Evolutionary conservation across 2,113 vertebrate genomes (phyloP), one percentile per base, ranked within the genome.

Genomic region (Laticauda laticaudata): DNA sequence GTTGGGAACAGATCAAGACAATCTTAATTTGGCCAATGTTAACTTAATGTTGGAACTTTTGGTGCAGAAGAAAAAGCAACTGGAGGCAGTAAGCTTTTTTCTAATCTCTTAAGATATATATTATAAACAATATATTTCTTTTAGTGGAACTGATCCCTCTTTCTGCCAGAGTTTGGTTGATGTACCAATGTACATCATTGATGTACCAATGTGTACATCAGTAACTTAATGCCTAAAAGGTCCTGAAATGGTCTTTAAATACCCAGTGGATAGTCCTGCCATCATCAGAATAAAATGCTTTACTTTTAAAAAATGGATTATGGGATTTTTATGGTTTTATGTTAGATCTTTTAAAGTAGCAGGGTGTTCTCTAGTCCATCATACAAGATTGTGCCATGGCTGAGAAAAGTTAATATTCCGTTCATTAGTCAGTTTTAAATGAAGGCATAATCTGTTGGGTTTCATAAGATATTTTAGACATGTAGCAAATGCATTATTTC

Each of bases 51-150:
- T 99, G 96, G 99, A 99, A 95, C 97, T 99, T 54, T 97, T 99
- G 94, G 98, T 99, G 48, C 99, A 99, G 96, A 99, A 99, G 97
- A 99, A 99, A 96, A 99, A 99, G 95, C 99, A 99, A 94, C 97
- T 99, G 94, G 99, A 99, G 97, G 99, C 99, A 92, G 99, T 99
- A 97, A 98, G 99, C 96, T 92, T 88, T 92, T 51, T 53, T 29
- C 5, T 94, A 81, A 20, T 81, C 18, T 6, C 94, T 94, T 90
- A 92, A 92, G 18, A 87, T 20, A 86, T n/a, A 81, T 21, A 24
- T 59, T 6, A 86, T 86, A 45, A 23, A 34, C 5, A 45, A 90
- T 92, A 43, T n/a, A 9, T 21, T 53, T 59, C 57, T 29, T 55
- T 21, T 54, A 87, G 43, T 88, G 86, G 45, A 85, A 4, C 57